These are phyloP conservation scores for Staurois parvus DNA, from an alignment of 2,797 vertebrate genomes.

Conservation along the genomic window DNA sequence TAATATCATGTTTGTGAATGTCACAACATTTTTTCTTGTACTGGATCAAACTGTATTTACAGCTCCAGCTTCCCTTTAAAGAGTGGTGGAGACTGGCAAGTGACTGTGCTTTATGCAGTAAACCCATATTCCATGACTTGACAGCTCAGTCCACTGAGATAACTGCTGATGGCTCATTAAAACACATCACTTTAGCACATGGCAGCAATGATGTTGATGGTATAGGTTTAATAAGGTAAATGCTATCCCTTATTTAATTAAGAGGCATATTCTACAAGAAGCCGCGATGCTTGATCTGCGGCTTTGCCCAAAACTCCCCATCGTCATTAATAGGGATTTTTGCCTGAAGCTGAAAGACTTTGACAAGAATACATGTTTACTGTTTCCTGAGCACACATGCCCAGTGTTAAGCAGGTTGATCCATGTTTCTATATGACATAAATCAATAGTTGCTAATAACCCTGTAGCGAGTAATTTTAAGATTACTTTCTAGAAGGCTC, in stretches of 20 bases:
- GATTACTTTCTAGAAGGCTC: conserved; percentile 40
- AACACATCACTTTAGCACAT: conserved; percentile 53
- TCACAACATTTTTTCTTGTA: conserved; percentile 31
- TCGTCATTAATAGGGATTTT: conserved; percentile 51
- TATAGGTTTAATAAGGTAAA: conserved; percentile 51
- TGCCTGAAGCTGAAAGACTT: conserved; percentile 42
- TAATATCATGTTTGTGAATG: conserved; percentile 42
- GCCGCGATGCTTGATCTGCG: conserved; percentile 36
- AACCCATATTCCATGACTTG: conserved; percentile 37
- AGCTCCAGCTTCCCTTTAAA: conserved; percentile 35
- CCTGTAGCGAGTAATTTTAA: conserved; percentile 39
- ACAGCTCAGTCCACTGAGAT: conserved; percentile 44
- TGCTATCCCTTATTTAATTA: conserved; percentile 52
- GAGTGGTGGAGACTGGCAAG: conserved; percentile 31
- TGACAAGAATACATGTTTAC: conserved; percentile 47
- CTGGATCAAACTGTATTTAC: conserved; percentile 36
- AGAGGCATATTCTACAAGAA: conserved; percentile 44
- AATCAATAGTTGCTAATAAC: conserved; percentile 50
- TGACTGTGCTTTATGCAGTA: conserved; percentile 30
- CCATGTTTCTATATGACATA: conserved; percentile 33
- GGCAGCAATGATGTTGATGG: conserved; percentile 40
- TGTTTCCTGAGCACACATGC: conserved; percentile 8
- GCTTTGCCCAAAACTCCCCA: conserved; percentile 43
- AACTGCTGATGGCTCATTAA: conserved; percentile 47
- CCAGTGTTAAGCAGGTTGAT: conserved; percentile 26